Evolutionary conservation across 2,888 invertebrate genomes (phyloP), one percentile per base, ranked within the genome.

Genomic region (Xestia ashworthii): DNA sequence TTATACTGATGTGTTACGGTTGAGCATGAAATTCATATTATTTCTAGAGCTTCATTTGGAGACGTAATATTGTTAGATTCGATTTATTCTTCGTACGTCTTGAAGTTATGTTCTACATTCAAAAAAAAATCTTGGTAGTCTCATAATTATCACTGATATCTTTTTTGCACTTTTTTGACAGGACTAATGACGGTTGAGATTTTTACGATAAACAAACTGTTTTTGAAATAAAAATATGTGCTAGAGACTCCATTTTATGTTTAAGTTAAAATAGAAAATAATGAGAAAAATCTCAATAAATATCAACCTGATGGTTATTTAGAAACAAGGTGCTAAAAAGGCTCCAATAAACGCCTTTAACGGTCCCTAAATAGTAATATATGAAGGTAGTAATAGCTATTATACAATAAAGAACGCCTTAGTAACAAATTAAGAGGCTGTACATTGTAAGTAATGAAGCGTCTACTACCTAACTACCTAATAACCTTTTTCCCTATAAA

Each of bases 401-500:
- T 55, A 67, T 9, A 53, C 67, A 62, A 67, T 82, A 46, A 70
- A 77, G 14, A 50, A 69, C 19, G 44, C 64, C 46, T 73, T 73
- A 62, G 58, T 73, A 73, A 78, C 76, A 78, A 81, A 79, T 83
- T 74, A 80, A 62, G 62, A 88, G 62, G 38, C 68, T 53, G 46
- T 71, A 71, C 66, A 73, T 71, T 76, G 80, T 81, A 85, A 82
- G 80, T 80, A 85, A 83, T 78, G 81, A 88, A 80, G 66, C 60
- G 58, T 72, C n/a, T 44, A 65, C n/a, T 44, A 65, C 68, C 76
- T 69, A 78, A 80, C n/a, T 65, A 65, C 71, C 76, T 69, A 78
- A 80, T 83, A 80, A 80, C 74, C 79, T 80, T 86, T 82, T 83
- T 79, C 71, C 73, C 71, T 74, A 75, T 88, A 80, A 84, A 80